These are phyloP conservation scores for Hirundo rustica DNA, from an alignment of 2,797 vertebrate species.

Conservation along the genomic window DNA sequence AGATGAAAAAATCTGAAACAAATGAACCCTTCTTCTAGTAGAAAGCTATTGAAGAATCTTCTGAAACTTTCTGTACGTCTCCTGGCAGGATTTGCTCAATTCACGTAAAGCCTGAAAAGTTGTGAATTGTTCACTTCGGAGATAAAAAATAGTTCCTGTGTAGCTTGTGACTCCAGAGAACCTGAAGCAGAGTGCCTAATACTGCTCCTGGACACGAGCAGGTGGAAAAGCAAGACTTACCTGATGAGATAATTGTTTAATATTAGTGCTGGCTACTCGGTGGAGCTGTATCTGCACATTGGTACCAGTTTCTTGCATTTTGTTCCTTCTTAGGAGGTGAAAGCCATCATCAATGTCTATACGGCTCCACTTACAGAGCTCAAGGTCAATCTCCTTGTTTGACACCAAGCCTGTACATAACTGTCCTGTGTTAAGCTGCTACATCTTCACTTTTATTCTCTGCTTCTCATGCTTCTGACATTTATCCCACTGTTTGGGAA, in stretches of 20 bases:
- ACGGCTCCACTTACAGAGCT: neutral
- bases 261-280: neutral
- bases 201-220: accelerated
- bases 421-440: neutral
- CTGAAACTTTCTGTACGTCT: neutral
- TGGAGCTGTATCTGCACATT: neutral
- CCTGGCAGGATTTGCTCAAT: neutral
- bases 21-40: neutral
- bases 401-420: neutral
- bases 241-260: neutral
- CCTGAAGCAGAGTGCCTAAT: neutral
- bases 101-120: neutral
- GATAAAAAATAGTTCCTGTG: neutral
- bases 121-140: neutral
- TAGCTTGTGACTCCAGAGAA: neutral
- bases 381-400: neutral
- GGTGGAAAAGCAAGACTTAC: neutral
- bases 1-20: slow-evolving; percentile 26
- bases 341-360: neutral
- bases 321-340: neutral
- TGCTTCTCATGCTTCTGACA: neutral
- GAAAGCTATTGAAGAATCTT: slow-evolving; percentile 37
- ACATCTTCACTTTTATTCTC: neutral
- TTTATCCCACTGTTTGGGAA: neutral
- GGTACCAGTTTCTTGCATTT: neutral